phyloP scores from a whole-genome alignment of 2,113 vertebrate species.

The Anguilla rostrata region DNA sequence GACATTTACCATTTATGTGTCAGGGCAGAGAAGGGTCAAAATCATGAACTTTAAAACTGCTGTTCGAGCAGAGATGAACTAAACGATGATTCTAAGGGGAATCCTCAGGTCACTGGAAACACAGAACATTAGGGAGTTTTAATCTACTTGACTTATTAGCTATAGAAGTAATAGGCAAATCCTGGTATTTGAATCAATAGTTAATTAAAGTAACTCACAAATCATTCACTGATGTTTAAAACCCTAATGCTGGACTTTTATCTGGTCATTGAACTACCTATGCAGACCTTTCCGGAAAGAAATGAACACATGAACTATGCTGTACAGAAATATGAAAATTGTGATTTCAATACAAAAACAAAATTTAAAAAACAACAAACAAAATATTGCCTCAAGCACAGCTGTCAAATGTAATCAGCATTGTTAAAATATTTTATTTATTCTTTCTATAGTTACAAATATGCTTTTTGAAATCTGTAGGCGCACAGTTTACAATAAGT shows the following conservation, averaged over 20 bases:
- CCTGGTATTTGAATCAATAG: neutral
- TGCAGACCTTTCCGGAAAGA: neutral
- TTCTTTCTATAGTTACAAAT: no score
- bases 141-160: neutral
- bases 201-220: neutral
- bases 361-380: neutral
- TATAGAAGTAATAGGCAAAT: neutral
- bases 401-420: no score
- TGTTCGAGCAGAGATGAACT: neutral
- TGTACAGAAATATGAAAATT: neutral
- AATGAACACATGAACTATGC: neutral
- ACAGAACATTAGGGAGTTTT: neutral
- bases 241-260: neutral
- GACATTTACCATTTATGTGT: no score
- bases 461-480: neutral
- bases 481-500: neutral
- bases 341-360: neutral
- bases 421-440: no score
- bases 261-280: neutral
- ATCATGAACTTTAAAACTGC: neutral
- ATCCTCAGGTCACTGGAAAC: neutral
- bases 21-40: neutral
- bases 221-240: neutral
- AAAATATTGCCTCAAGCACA: neutral
- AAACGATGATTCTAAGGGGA: neutral